These are phyloP conservation scores for Platorchestia sp. DNA, from an alignment of 1,140 invertebrate genomes.

Conservation along the genomic window DNA sequence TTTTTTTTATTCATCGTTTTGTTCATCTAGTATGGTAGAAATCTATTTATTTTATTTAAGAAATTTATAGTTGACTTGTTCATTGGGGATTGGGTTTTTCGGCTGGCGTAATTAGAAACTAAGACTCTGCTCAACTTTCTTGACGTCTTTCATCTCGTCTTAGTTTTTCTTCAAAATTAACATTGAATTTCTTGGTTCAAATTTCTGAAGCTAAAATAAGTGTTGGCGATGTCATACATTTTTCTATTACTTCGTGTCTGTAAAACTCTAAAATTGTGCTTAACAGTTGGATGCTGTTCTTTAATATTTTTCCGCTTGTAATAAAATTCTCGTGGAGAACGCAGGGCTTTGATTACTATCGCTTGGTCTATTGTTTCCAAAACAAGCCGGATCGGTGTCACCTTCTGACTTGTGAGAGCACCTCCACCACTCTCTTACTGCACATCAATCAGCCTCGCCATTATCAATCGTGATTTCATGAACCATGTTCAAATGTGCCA, in stretches of 20 bases:
- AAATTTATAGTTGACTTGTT: not conserved
- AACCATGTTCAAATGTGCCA: not conserved
- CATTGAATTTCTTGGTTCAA: not conserved
- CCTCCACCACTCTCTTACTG: too few species aligned
- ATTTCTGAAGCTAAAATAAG: not conserved
- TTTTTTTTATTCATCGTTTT: not conserved
- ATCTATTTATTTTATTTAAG: too few species aligned
- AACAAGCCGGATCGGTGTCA: not conserved
- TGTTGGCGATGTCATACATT: not conserved
- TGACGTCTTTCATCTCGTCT: not conserved
- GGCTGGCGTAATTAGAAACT: not conserved
- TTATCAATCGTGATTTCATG: not conserved
- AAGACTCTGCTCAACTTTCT: not conserved
- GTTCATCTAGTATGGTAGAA: not conserved
- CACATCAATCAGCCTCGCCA: not conserved
- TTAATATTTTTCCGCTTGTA: not conserved
- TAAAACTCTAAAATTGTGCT: not conserved
- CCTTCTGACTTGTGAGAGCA: not conserved
- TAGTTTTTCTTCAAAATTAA: not conserved
- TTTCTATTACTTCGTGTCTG: not conserved
- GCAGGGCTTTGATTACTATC: not conserved
- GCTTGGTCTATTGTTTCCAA: not conserved
- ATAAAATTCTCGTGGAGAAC: not conserved
- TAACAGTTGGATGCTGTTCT: not conserved
- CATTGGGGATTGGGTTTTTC: not conserved